These are phyloP conservation scores for Altica lythri DNA, from an alignment of 2,888 invertebrate genomes.

Conservation along the genomic window DNA sequence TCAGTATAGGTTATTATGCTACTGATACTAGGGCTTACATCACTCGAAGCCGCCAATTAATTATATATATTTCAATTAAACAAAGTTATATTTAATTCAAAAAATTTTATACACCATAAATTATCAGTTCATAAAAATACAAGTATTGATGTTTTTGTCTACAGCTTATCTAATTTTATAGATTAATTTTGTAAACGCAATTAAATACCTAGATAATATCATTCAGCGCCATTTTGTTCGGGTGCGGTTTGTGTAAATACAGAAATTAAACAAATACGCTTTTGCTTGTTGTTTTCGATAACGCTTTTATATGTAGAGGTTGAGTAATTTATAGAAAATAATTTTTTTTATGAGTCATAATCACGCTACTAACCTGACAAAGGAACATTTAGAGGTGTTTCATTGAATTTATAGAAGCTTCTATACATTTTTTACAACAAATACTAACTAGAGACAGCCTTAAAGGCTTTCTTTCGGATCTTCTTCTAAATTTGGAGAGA, in stretches of 20 bases:
- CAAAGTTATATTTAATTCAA: neutral
- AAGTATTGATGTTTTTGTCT: constrained; percentile 9
- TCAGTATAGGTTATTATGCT: no score
- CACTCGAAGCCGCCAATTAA: no score
- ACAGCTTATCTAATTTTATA: constrained; percentile 14
- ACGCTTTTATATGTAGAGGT: constrained; percentile 7
- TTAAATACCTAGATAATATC: constrained; percentile 2
- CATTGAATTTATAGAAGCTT: no score
- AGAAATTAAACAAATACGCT: constrained; percentile 1
- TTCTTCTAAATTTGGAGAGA: no score
- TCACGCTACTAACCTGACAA: no score
- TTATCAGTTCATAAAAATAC: constrained; percentile 6
- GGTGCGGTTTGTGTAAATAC: constrained; percentile 9
- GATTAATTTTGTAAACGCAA: constrained; percentile 10
- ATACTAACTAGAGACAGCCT: no score
- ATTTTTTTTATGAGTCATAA: no score
- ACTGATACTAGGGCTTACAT: no score
- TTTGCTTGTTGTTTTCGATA: constrained; percentile 4
- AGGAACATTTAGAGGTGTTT: no score
- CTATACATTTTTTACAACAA: no score
- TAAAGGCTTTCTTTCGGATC: no score
- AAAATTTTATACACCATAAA: neutral
- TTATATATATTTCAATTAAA: no score
- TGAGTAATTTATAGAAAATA: neutral
- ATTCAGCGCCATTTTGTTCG: constrained; percentile 11